Conservation (phyloP, 2,888 invertebrate species). For the Herminia tarsipennalis region DNA sequence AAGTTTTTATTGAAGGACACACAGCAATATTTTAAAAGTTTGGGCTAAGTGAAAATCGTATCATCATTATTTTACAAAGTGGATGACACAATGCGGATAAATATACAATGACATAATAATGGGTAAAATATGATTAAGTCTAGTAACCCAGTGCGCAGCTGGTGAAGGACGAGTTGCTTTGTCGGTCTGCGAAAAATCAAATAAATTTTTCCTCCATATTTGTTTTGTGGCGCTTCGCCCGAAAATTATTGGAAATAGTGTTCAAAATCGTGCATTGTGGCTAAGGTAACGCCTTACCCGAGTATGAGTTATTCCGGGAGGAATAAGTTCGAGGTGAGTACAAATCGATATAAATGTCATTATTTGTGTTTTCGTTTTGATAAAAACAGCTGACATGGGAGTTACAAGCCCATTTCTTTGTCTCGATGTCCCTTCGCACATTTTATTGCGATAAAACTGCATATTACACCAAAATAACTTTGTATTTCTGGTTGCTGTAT, state of each 20-base stretch:
- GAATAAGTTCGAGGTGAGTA: conserved; percentile 88
- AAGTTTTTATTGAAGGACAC: no score
- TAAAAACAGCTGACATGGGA: conserved; percentile 87
- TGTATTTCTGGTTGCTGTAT: not conserved
- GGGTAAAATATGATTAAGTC: conserved; percentile 12
- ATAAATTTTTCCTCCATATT: conserved; percentile 65
- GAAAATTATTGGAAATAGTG: conserved; percentile 35
- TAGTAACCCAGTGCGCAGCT: conserved; percentile 49
- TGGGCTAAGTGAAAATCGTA: no score
- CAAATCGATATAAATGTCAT: conserved; percentile 53
- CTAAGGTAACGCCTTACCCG: conserved; percentile 81
- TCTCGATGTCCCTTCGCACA: conserved; percentile 33
- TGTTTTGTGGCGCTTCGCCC: conserved; percentile 54
- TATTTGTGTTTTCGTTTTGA: conserved; percentile 82
- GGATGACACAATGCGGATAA: not conserved
- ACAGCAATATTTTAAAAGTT: no score
- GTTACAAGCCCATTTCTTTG: conserved; percentile 62
- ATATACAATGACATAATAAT: not conserved
- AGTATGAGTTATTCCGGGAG: conserved; percentile 87
- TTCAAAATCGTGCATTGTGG: conserved; percentile 73
- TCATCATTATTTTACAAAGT: no score
- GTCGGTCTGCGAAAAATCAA: conserved; percentile 57
- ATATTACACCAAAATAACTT: conserved; percentile 1
- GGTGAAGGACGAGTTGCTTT: conserved; percentile 35
- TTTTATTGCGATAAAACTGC: conserved; percentile 4